Conservation (phyloP, 1,140 invertebrate species). For the Thereuonema tuberculata region DNA sequence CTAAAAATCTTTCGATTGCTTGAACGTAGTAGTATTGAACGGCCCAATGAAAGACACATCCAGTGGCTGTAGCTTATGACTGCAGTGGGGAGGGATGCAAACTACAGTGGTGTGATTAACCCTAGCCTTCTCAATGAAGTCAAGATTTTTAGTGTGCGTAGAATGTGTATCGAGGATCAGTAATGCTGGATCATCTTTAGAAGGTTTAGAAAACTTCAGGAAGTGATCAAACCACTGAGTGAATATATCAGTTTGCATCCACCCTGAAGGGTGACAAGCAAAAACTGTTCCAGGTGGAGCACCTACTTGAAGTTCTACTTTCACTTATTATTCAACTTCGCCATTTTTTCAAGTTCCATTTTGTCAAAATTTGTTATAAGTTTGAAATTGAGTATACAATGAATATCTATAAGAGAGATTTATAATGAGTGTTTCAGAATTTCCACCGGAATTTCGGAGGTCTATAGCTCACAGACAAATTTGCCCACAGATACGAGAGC, state of each 20-base stretch:
- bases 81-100: conserved; percentile 24
- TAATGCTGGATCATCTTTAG: conserved; percentile 22
- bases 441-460: too few species aligned
- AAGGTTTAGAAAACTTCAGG: conserved; percentile 16
- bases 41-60: conserved; percentile 27
- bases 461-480: too few species aligned
- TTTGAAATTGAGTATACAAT: too few species aligned
- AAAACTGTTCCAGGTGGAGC: not conserved
- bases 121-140: conserved; percentile 25
- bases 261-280: not conserved
- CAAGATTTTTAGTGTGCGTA: conserved; percentile 28
- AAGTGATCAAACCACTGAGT: conserved; percentile 29
- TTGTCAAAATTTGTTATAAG: too few species aligned
- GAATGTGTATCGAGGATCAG: conserved; percentile 30
- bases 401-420: too few species aligned
- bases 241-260: conserved; percentile 25
- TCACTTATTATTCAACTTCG: too few species aligned
- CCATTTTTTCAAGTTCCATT: too few species aligned
- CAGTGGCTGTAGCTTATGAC: conserved; percentile 31
- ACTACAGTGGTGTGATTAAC: conserved; percentile 27
- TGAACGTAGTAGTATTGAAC: conserved; percentile 21
- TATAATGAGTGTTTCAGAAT: too few species aligned
- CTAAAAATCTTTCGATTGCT: conserved; percentile 9
- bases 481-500: too few species aligned
- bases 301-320: not conserved